Evolutionary conservation across 2,113 vertebrate genomes (phyloP).

Genomic region (Datnioides undecimradiatus): DNA sequence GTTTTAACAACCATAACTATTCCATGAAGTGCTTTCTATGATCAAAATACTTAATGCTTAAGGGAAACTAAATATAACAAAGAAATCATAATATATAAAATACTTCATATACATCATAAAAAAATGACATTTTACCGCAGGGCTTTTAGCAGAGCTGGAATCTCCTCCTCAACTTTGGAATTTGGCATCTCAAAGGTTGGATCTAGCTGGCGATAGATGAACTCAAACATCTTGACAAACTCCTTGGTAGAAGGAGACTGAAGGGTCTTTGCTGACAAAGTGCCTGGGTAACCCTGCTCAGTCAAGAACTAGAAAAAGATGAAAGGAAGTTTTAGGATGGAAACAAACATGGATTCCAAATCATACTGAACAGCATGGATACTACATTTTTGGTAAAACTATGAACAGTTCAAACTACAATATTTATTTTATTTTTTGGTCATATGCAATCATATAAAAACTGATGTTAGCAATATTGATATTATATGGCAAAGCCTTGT

Average conservation of each 20-base stretch:
- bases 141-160: constrained; percentile 92
- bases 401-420: too few relatives aligned
- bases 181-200: constrained; percentile 90
- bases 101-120: not conserved
- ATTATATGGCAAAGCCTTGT: too few relatives aligned
- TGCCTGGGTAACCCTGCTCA: constrained; percentile 88
- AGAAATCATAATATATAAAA: not conserved
- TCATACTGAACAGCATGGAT: not conserved
- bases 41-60: not conserved
- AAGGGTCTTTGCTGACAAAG: constrained; percentile 89
- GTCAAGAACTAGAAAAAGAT: constrained; percentile 86
- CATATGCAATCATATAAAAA: not conserved
- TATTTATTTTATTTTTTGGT: too few relatives aligned
- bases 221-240: constrained; percentile 95
- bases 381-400: not conserved
- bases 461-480: too few relatives aligned
- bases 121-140: constrained; percentile 85
- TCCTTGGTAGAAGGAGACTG: constrained; percentile 96
- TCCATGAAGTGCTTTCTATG: too few relatives aligned
- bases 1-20: too few relatives aligned
- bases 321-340: not conserved
- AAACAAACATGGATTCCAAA: not conserved
- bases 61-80: not conserved
- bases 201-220: constrained; percentile 91
- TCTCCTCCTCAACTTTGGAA: constrained; percentile 95